These are phyloP conservation scores for Pteronotus mesoamericanus DNA, from an alignment of 2,797 vertebrate genomes.

Conservation along the genomic window DNA sequence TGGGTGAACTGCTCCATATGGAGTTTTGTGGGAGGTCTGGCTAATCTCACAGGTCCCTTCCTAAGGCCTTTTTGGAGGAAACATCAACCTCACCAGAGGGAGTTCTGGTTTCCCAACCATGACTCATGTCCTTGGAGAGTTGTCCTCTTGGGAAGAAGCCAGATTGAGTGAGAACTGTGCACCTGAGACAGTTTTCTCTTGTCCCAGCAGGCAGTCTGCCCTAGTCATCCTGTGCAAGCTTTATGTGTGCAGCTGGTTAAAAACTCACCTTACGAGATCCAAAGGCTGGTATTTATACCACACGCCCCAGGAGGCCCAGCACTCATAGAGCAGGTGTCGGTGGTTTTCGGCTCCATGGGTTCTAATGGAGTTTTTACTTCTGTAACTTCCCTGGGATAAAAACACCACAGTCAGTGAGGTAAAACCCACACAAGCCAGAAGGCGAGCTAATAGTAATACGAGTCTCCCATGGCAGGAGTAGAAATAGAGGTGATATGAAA, in stretches of 20 bases:
- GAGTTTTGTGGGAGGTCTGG: not conserved
- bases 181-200: not conserved
- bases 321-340: constrained; percentile 92
- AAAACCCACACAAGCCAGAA: not conserved
- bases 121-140: not conserved
- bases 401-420: constrained; percentile 48
- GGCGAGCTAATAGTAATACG: not conserved
- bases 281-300: constrained; percentile 97
- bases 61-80: not conserved
- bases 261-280: constrained; percentile 91
- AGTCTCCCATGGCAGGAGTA: not conserved
- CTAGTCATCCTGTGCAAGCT: not conserved
- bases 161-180: not conserved
- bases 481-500: not conserved
- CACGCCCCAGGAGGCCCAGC: constrained; percentile 95
- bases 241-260: not conserved
- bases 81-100: not conserved
- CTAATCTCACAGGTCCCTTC: not conserved
- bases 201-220: not conserved
- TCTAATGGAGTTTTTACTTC: constrained; percentile 93
- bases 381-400: constrained; percentile 90
- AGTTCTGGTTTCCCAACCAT: not conserved
- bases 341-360: constrained; percentile 94
- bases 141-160: not conserved
- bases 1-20: not conserved